Conservation (phyloP, 1,140 invertebrate genomes). For the Drosophila tani region DNA sequence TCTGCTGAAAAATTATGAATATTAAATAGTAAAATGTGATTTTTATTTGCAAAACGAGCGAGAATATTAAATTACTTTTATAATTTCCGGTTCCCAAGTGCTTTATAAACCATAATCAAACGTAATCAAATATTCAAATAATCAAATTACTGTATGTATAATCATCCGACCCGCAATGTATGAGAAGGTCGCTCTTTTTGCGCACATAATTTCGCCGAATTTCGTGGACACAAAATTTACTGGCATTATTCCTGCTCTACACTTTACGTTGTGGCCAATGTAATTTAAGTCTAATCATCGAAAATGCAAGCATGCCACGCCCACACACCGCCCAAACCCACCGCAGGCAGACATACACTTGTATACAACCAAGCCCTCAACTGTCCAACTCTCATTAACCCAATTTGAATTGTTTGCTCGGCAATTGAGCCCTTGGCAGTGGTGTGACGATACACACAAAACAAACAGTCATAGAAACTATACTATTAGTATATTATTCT, state of each 20-base stretch:
- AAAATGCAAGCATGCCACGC: constrained; percentile 36
- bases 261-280: constrained; percentile 22
- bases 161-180: neutral
- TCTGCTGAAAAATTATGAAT: neutral
- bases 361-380: constrained; percentile 31
- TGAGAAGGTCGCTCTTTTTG: neutral
- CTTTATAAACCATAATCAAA: too few species aligned
- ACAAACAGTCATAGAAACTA: too few species aligned
- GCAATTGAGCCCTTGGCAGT: constrained; percentile 39
- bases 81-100: too few species aligned
- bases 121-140: too few species aligned
- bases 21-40: too few species aligned
- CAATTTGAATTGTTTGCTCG: constrained; percentile 56
- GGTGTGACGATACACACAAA: constrained; percentile 15
- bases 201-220: neutral
- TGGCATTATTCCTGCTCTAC: neutral
- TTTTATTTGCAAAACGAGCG: too few species aligned
- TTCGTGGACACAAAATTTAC: neutral
- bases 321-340: neutral
- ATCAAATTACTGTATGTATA: constrained; percentile 1
- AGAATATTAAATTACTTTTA: too few species aligned
- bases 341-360: neutral
- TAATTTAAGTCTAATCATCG: constrained; percentile 49
- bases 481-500: too few species aligned
- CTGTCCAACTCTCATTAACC: constrained; percentile 59